Base-by-base conservation (phyloP, 2,797 vertebrate species). In the Nannoperca australis region DNA sequence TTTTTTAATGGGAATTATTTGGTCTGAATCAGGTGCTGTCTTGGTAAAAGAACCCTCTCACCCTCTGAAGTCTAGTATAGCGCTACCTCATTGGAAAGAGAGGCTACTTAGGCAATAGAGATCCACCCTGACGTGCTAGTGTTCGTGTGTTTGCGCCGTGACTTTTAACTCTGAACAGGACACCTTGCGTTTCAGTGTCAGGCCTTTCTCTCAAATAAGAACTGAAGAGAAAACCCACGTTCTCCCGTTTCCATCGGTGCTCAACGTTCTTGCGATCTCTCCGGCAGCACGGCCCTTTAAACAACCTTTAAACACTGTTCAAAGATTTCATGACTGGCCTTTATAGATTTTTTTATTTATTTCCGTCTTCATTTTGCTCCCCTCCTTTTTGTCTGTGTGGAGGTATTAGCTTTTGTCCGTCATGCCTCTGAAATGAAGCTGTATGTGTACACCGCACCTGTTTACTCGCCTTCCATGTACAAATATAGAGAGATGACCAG, bases 401-500 rank as follows among this genome's bases (percentile, higher is more conserved):
- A 75, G 30, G n/a, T 61, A 38, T 38, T 56, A 79, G 62, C 67
- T 69, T 64, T 58, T 62, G 30, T 32, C 30, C 32, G 10, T 68
- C 61, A 18, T 11, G 47, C 54, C 60, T 55, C 61, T 76, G 55
- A 70, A 34, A 58, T 55, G n/a, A 77, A 77, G 51, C 65, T 30
- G 1, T 59, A 44, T 68, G 30, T 58, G 34, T 24, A 13, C 44
- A 49, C 60, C 20, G 2, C 47, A 32, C 15, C 24, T 76, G 83
- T 82, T 82, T 83, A 77, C 84, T 76, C 49, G 7, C 47, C 66
- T 45, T 68, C 56, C 50, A 27, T 58, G 64, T 70, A 51, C 70
- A 86, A 86, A 84, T 50, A 76, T 69, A n/a, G 40, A 49, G 34
- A 79, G 32, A 58, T 60, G 73, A 65, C 68, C 74, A 34, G 64